Evolutionary conservation across 2,888 invertebrate genomes (phyloP).

Genomic region (Netelia virgata): DNA sequence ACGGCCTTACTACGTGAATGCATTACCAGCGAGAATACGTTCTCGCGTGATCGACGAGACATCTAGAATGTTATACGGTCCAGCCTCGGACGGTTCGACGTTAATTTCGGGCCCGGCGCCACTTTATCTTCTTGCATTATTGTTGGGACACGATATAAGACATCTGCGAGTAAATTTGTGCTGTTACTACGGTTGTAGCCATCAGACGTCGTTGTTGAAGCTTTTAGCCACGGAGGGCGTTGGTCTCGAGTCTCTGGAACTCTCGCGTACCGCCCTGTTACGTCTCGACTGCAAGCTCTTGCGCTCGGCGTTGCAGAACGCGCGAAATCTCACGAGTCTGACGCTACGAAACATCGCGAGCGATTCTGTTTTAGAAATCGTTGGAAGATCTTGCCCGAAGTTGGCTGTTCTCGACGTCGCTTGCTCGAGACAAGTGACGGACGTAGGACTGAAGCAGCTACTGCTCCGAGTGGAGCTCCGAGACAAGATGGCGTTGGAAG

Average conservation of each 20-base stretch:
- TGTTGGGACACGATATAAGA: constrained; percentile 83
- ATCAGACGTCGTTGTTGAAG: constrained; percentile 83
- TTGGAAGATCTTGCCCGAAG: constrained; percentile 83
- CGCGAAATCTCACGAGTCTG: constrained; percentile 81
- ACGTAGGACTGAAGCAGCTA: constrained; percentile 82
- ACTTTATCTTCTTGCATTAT: constrained; percentile 82
- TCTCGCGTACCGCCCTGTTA: constrained; percentile 83
- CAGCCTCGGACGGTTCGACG: constrained; percentile 81
- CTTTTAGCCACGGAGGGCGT: constrained; percentile 83
- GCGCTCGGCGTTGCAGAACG: constrained; percentile 81
- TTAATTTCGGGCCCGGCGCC: constrained; percentile 83
- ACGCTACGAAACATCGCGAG: constrained; percentile 84
- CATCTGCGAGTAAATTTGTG: constrained; percentile 83
- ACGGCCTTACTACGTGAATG: constrained; percentile 83
- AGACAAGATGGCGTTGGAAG: constrained; percentile 75
- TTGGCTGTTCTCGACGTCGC: constrained; percentile 83
- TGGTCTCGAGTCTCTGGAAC: constrained; percentile 82
- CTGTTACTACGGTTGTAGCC: constrained; percentile 85
- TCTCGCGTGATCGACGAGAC: constrained; percentile 83
- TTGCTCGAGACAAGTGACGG: constrained; percentile 84
- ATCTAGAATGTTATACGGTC: constrained; percentile 81
- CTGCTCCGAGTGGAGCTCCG: constrained; percentile 83
- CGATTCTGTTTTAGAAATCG: constrained; percentile 82
- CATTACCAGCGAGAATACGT: constrained; percentile 82
- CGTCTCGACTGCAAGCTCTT: constrained; percentile 83